Percentiles rank a stretch among this genome's conserved stretches.
phyloP scores from a whole-genome alignment of 1,140 invertebrate species.

The Orchestia grillus region DNA sequence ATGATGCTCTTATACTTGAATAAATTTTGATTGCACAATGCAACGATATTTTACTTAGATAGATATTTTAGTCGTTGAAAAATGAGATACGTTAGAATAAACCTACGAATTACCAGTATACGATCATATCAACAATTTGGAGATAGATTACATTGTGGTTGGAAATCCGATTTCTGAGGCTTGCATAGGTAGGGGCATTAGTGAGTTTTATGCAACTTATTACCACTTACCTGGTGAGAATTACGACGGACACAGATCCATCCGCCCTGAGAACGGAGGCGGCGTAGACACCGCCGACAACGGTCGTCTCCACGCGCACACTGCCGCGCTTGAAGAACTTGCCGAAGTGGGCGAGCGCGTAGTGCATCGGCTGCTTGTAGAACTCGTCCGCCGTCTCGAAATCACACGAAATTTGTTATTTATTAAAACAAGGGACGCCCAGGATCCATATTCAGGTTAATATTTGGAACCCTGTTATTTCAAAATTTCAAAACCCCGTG shows the following conservation, averaged over 20 bases:
- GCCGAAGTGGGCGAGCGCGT: conserved; percentile 26
- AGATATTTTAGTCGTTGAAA: not conserved
- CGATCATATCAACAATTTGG: no score
- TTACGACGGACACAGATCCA: not conserved
- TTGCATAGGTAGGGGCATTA: not conserved
- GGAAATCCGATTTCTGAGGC: not conserved
- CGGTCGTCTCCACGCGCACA: not conserved
- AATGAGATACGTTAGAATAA: no score
- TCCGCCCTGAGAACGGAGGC: not conserved
- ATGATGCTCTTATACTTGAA: not conserved
- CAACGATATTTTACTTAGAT: no score
- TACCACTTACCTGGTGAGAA: not conserved
- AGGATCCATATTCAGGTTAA: no score
- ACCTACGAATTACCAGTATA: no score
- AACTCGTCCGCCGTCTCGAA: conserved; percentile 40
- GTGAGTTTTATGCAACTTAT: not conserved
- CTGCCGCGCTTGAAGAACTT: conserved; percentile 40
- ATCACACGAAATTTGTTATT: not conserved
- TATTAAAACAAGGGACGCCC: no score
- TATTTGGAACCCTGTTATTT: no score
- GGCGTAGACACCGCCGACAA: not conserved
- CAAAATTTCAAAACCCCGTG: no score
- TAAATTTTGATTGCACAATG: no score
- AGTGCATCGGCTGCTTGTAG: conserved; percentile 51
- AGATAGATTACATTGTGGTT: no score